Evolutionary conservation across 2,888 invertebrate species (phyloP), one percentile per base, ranked within the genome.

Genomic region (Archips xylosteana): DNA sequence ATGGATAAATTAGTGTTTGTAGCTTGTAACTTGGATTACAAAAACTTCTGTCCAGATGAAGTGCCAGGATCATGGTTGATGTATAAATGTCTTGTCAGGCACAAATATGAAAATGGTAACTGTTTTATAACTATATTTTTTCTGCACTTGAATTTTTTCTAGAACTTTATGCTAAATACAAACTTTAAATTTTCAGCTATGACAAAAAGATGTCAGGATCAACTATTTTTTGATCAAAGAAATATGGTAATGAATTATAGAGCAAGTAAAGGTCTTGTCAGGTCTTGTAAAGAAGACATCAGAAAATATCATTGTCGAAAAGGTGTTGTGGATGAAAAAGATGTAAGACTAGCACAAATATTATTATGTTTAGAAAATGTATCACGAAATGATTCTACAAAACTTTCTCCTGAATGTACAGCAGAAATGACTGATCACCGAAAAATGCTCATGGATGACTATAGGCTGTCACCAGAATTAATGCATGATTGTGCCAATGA

Each of bases 401-500:
- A 96, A 87, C 93, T 98, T 15, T 95, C 96, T 13, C 92, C 96
- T 0, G 97, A 97, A 80, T 99, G 99, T 86, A 96, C 97, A 69
- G 95, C 96, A 32, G 99, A 99, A 94, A 97, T 99, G 96, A 95
- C 96, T 77, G 98, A 98, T 83, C 98, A 99, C 87, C 95, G 99
- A 32, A 96, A 97, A 87, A 97, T 97, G 92, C 94, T 99, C 15
- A 97, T 99, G 97, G 97, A 98, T 83, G 99, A 99, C 89, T 99
- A 97, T 87, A 96, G 97, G 80, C 94, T 99, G 23, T 98, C 98
- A 10, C 99, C 99, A 5, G 99, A 99, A 90, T 95, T 99, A 75
- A 97, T 99, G 76, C 96, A 96, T 79, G 96, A 96, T 69, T 99
- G 99, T 92, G 96, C 97, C 32, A 95, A 96, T 80, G 99, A 99